These are phyloP conservation scores for Desmophyllum pertusum DNA, from an alignment of 92 coral and sea anemone genomes.

Conservation along the genomic window DNA sequence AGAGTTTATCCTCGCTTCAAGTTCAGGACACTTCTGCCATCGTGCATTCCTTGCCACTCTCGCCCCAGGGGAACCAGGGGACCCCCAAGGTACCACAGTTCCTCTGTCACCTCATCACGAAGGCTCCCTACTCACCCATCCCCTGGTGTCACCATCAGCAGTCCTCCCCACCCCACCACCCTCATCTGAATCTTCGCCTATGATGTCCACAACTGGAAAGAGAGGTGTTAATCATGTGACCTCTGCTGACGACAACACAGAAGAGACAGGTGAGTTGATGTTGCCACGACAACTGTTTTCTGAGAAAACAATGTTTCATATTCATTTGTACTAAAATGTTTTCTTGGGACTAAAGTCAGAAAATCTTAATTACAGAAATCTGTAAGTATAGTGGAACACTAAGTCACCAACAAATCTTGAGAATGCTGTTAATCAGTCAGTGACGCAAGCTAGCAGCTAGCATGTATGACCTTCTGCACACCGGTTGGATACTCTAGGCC, in stretches of 20 bases:
- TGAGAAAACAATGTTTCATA: too few species aligned
- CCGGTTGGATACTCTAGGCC: too few species aligned
- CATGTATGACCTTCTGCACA: too few species aligned
- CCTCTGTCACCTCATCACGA: constrained; percentile 30
- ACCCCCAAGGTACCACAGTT: constrained; percentile 22
- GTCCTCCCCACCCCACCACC: constrained; percentile 88
- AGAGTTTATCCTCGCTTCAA: constrained; percentile 27
- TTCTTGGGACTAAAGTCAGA: too few species aligned
- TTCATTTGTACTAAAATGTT: background rate
- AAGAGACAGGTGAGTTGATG: constrained; percentile 22
- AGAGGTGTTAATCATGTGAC: background rate
- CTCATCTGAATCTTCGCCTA: constrained; percentile 76
- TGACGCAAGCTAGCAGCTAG: too few species aligned
- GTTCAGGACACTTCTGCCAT: constrained; percentile 8
- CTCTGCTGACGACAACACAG: background rate
- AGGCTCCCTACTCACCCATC: constrained; percentile 36
- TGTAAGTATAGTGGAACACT: too few species aligned
- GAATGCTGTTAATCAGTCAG: too few species aligned
- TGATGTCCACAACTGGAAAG: constrained; percentile 7
- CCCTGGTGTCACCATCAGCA: constrained; percentile 57
- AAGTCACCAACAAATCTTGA: too few species aligned
- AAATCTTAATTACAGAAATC: too few species aligned
- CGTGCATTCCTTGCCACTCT: constrained; percentile 15
- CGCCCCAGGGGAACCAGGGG: constrained; percentile 62
- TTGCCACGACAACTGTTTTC: background rate